Conservation (phyloP, 2,888 invertebrate species). For the Eristalinus sepulchralis region DNA sequence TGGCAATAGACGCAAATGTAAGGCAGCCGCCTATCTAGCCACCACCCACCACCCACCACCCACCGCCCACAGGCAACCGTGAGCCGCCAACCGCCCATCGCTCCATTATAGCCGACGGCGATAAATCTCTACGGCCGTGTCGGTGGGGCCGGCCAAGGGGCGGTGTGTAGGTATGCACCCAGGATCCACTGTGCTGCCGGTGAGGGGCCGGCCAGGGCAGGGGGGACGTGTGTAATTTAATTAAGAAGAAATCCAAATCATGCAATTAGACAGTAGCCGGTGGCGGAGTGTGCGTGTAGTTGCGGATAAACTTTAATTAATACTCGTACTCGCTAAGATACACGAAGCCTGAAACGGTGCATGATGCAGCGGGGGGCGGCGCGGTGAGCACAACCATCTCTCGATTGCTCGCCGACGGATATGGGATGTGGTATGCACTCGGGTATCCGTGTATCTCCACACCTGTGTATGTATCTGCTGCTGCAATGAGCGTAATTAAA, state of each 20-base stretch:
- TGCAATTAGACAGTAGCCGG: slow-evolving; percentile 68
- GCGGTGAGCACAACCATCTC: background rate
- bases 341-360: slow-evolving; percentile 20
- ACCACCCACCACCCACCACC: background rate
- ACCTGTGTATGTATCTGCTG: slow-evolving; percentile 6
- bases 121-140: background rate
- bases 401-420: background rate
- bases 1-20: slow-evolving; percentile 21
- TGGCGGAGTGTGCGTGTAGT: slow-evolving; percentile 59
- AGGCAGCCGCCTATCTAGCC: background rate
- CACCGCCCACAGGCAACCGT: background rate
- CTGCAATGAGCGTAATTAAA: slow-evolving; percentile 69
- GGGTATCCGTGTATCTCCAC: background rate
- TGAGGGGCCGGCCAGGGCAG: background rate
- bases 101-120: background rate
- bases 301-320: slow-evolving; percentile 71
- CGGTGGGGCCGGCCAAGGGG: background rate
- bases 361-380: background rate
- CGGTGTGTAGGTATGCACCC: background rate
- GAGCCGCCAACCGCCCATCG: background rate
- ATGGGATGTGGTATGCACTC: background rate
- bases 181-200: background rate
- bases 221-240: slow-evolving; percentile 61
- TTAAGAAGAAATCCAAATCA: slow-evolving; percentile 72
- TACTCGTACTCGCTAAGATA: slow-evolving; percentile 58